Base-by-base conservation (phyloP, 2,113 vertebrate genomes). In the Apodemus speciosus region DNA sequence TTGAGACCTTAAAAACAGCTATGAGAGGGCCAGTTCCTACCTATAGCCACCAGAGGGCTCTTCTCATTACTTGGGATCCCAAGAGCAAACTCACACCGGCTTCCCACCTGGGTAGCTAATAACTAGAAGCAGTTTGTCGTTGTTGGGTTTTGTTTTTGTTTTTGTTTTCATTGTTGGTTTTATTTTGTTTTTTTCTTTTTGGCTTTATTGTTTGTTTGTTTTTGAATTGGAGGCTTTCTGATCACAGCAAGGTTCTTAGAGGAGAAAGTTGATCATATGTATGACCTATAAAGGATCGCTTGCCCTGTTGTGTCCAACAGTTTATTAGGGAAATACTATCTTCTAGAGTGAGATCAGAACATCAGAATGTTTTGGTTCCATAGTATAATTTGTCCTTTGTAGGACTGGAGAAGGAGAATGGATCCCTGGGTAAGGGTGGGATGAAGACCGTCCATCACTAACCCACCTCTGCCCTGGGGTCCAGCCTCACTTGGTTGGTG, bases 31-130 rank as follows among this genome's bases (percentile, higher is more conserved):
- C 81, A 85, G 27, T 94, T 93, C 81, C 80, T n/a, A 79, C 11
- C 11, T 46, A 38, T 46, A 46, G 20, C 90, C 96, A 96, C 93
- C 58, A 97, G 86, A 68, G 77, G 86, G 91, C 93, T 62, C 77
- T 85, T 94, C 77, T 83, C 66, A 93, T 68, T 30, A 49, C 40
- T 93, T 11, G 3, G 18, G 30, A 84, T 90, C 43, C 81, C 32
- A 32, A 77, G n/a, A 89, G 25, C 66, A 72, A 25, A 40, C 85
- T 91, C n/a, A n/a, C 49, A 38, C 93, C n/a, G 56, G 46, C 68
- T 85, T 92, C 46, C 18, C 38, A 23, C 49, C 15, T 75, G 10
- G 20, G 23, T n/a, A 84, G 46, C 66, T 69, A 76, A 51, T 30
- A 88, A 56, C 91, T 71, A 71, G 38, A 85, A 83, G 32, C 72